phyloP scores from a whole-genome alignment of 2,113 vertebrate species.

The Peromyscus californicus region DNA sequence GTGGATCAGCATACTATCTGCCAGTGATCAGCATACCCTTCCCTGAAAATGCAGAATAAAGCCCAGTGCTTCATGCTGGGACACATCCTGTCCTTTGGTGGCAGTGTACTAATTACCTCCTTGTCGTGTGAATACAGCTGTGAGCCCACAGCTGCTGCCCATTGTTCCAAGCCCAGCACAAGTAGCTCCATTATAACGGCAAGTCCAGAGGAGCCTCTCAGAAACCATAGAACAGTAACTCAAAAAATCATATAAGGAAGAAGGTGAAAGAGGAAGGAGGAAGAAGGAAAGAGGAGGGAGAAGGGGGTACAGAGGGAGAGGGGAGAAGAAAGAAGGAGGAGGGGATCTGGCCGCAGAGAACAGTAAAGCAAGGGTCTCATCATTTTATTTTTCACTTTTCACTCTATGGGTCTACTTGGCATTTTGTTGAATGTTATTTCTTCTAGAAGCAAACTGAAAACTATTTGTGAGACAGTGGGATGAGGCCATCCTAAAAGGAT shows the following conservation, averaged over 20 bases:
- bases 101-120: background rate
- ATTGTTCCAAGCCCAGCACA: background rate
- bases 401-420: background rate
- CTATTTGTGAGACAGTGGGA: background rate
- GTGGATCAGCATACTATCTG: background rate
- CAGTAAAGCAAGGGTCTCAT: background rate
- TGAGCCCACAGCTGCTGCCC: background rate
- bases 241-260: background rate
- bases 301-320: no score
- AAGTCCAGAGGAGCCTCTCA: background rate
- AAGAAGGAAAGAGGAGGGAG: background rate
- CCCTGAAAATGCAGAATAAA: background rate
- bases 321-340: fast-evolving
- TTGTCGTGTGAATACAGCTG: background rate
- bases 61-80: background rate
- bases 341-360: background rate
- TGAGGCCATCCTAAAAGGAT: background rate
- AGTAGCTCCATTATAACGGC: background rate
- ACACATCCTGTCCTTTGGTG: background rate
- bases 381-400: background rate
- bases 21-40: background rate
- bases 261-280: background rate
- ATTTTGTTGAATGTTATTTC: slow-evolving; percentile 4
- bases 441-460: background rate
- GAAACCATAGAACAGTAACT: background rate